These are phyloP conservation scores for Misgurnus mizolepis DNA, from an alignment of 2,113 vertebrate species.

Conservation along the genomic window DNA sequence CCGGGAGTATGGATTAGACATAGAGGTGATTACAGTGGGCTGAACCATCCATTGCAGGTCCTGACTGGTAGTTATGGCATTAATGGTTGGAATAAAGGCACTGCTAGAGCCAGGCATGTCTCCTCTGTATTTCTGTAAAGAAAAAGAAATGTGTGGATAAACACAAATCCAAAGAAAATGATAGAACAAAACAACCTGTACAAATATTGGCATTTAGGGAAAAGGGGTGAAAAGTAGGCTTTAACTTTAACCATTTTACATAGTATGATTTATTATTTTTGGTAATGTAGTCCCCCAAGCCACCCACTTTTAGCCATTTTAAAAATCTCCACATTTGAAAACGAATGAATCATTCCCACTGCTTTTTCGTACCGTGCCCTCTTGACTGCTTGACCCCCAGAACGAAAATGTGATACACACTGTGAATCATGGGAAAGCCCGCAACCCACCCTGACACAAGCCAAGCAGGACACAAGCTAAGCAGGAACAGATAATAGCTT, in stretches of 20 bases:
- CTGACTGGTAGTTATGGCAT: constrained; percentile 99
- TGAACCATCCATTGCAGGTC: constrained; percentile 99
- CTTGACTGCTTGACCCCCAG: constrained; percentile 56
- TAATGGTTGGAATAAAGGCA: constrained; percentile 98
- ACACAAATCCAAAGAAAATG: not conserved
- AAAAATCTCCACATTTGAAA: constrained; percentile 61
- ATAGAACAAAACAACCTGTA: not conserved
- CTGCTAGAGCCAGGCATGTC: constrained; percentile 99
- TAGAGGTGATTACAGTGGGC: constrained; percentile 98
- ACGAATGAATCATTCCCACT: constrained; percentile 53
- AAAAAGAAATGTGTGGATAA: constrained; percentile 15
- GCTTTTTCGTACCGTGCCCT: constrained; percentile 45
- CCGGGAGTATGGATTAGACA: constrained; percentile 94
- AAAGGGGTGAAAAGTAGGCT: not conserved
- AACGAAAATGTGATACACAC: constrained; percentile 67
- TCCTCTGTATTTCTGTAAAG: constrained; percentile 89
- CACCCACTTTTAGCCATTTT: constrained; percentile 54
- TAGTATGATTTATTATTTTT: not conserved
- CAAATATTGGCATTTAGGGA: constrained; percentile 3
- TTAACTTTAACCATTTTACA: not conserved
- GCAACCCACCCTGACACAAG: constrained; percentile 53
- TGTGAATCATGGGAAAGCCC: constrained; percentile 75
- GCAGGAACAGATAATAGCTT: constrained; percentile 31
- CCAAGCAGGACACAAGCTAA: constrained; percentile 21
- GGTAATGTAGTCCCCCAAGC: not conserved